A percentile compares a stretch with the other conserved stretches of the same genome.
These are phyloP conservation scores for Typhlichthys subterraneus DNA, from an alignment of 2,797 vertebrate species.

Conservation along the genomic window DNA sequence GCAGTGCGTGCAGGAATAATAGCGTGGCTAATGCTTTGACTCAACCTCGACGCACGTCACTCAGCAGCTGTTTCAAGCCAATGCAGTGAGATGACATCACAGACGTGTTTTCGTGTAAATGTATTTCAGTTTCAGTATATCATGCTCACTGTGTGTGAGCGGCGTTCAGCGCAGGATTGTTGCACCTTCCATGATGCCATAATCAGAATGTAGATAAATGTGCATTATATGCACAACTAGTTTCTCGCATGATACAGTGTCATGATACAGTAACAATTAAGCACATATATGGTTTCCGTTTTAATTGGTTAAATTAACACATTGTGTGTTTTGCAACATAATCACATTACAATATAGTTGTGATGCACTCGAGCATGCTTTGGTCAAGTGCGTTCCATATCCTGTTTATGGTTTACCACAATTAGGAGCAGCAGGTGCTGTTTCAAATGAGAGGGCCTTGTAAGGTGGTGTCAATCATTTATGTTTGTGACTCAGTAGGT, in stretches of 20 bases:
- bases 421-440: no score
- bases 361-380: no score
- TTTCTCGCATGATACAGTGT: not conserved
- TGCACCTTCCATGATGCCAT: not conserved
- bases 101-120: slow-evolving; percentile 20
- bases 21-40: not conserved
- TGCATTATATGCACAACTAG: not conserved
- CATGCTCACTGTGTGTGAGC: no score
- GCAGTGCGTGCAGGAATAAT: slow-evolving; percentile 28
- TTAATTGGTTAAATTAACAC: no score
- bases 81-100: slow-evolving; percentile 21
- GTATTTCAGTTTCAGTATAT: not conserved
- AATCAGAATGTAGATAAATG: not conserved
- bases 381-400: no score
- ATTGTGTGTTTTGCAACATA: no score
- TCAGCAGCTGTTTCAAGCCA: slow-evolving; percentile 9
- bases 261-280: no score
- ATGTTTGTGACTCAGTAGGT: slow-evolving; percentile 17
- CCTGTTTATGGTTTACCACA: no score
- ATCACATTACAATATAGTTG: no score
- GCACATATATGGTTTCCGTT: no score
- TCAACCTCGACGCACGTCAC: slow-evolving; percentile 2
- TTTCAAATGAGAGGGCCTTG: no score
- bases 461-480: not conserved
- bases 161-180: not conserved